These are phyloP conservation scores for Pyrrhosoma nymphula DNA, from an alignment of 2,888 invertebrate genomes.

Conservation along the genomic window DNA sequence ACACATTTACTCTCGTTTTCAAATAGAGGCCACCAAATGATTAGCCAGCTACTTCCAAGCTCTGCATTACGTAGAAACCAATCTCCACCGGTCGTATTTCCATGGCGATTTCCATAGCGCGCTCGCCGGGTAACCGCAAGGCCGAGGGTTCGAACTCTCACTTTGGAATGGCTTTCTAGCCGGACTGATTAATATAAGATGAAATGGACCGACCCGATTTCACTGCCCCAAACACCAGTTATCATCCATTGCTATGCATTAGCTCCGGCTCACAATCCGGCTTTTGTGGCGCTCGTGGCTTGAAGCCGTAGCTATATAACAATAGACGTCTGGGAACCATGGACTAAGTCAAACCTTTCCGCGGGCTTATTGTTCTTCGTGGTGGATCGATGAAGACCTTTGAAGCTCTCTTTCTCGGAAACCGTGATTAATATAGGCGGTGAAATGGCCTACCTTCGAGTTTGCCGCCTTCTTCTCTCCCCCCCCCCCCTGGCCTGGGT, in stretches of 20 bases:
- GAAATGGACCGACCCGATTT: background rate
- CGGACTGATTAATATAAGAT: background rate
- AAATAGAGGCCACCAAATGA: no score
- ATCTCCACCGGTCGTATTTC: background rate
- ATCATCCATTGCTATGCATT: background rate
- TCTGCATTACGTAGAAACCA: background rate
- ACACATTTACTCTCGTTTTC: no score
- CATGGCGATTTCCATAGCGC: background rate
- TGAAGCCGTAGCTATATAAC: background rate
- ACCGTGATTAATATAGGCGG: constrained; percentile 24
- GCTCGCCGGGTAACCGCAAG: background rate
- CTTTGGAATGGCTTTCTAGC: background rate
- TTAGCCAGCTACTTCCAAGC: background rate
- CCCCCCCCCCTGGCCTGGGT: background rate
- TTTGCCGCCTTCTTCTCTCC: background rate
- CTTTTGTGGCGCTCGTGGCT: background rate
- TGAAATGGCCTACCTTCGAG: background rate
- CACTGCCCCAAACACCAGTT: background rate
- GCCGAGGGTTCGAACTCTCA: background rate
- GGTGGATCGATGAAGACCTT: background rate
- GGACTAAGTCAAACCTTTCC: background rate
- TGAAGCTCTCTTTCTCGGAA: constrained; percentile 14
- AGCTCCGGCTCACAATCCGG: background rate
- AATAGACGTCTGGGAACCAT: background rate
- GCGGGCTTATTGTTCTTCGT: background rate